Evolutionary conservation across 2,797 vertebrate genomes (phyloP).

Genomic region (Lophotriccus pileatus): DNA sequence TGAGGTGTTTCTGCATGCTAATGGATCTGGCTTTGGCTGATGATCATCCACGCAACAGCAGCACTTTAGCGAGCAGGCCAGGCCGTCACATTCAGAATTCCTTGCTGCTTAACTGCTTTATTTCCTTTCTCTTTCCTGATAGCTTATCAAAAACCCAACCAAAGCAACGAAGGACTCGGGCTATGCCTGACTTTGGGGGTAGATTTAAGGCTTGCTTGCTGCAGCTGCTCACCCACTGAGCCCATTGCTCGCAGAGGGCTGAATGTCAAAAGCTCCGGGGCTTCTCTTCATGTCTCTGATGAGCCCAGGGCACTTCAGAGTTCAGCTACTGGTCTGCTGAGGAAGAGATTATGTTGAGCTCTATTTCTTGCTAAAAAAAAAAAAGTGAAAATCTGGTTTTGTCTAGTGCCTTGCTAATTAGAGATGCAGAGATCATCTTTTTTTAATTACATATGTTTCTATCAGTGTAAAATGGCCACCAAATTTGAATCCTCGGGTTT

Average conservation of each 20-base stretch:
- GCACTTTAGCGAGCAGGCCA: neutral
- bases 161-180: neutral
- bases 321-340: neutral
- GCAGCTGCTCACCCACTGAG: neutral
- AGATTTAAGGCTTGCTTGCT: neutral
- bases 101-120: neutral
- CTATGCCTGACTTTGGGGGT: neutral
- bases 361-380: neutral
- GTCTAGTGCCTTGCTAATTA: neutral
- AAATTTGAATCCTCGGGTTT: neutral
- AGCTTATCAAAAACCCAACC: neutral
- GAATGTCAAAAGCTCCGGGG: neutral
- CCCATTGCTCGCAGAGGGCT: neutral
- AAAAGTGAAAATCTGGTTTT: neutral
- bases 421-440: constrained; percentile 29
- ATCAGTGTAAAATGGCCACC: neutral
- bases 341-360: neutral
- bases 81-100: accelerated
- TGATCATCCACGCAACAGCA: neutral
- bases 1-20: neutral
- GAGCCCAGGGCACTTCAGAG: neutral
- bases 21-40: neutral
- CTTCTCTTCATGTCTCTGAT: neutral
- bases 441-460: constrained; percentile 26
- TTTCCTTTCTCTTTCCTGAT: neutral